A percentile compares a stretch with the other conserved stretches of the same genome.
Evolutionary conservation across 2,888 invertebrate genomes (phyloP).

Genomic region (Anthophora plumipes): DNA sequence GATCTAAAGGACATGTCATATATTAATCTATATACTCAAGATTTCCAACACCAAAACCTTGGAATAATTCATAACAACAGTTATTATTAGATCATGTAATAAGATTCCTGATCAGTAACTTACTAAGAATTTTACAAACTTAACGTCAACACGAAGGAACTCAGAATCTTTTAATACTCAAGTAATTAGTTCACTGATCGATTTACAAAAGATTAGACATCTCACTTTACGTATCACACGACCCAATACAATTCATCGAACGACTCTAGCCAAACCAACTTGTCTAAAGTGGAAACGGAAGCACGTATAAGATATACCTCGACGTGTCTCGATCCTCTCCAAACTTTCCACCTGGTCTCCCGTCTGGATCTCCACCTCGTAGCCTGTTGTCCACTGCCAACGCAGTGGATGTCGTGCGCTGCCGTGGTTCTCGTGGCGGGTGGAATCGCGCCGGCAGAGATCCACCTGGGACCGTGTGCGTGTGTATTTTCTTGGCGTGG

Average conservation of each 20-base stretch:
- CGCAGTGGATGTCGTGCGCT: conserved; percentile 54
- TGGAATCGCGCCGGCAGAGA: conserved; percentile 18
- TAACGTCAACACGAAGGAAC: too few species aligned
- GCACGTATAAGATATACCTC: conserved; percentile 38
- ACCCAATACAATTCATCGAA: neutral
- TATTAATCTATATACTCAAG: too few species aligned
- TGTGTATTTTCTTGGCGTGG: neutral
- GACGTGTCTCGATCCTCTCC: conserved; percentile 33
- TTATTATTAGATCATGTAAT: too few species aligned
- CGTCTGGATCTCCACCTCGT: conserved; percentile 55
- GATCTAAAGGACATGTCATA: too few species aligned
- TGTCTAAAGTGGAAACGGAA: neutral
- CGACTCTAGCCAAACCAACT: neutral
- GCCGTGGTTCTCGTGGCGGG: conserved; percentile 50
- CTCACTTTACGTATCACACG: too few species aligned
- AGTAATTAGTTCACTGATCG: too few species aligned
- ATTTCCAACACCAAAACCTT: too few species aligned
- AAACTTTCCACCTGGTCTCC: conserved; percentile 57
- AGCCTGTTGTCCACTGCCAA: conserved; percentile 57
- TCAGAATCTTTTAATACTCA: too few species aligned
- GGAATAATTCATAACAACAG: too few species aligned
- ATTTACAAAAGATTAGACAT: too few species aligned
- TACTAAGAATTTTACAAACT: too few species aligned
- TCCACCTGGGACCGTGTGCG: conserved; percentile 4
- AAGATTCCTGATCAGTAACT: too few species aligned